These are phyloP conservation scores for Drosophila paramelanica DNA, from an alignment of 2,888 invertebrate genomes.

Conservation along the genomic window DNA sequence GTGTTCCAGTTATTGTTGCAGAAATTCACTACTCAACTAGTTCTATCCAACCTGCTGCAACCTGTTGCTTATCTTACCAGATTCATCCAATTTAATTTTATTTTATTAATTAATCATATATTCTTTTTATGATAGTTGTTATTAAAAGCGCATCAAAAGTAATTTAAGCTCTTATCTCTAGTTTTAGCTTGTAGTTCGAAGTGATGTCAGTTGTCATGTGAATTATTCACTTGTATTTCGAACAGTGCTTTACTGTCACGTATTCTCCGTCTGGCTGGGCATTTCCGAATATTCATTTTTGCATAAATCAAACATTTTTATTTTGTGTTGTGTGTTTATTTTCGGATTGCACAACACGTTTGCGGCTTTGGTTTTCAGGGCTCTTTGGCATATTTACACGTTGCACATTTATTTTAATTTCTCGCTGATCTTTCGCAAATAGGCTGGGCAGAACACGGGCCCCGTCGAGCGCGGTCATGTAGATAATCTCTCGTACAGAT, in stretches of 20 bases:
- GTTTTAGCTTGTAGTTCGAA: conserved; percentile 1
- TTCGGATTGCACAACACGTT: conserved; percentile 41
- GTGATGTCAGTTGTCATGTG: conserved; percentile 14
- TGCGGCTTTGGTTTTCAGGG: conserved; percentile 29
- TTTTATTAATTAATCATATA: background rate
- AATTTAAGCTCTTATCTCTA: background rate
- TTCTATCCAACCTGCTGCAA: background rate
- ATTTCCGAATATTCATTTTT: conserved; percentile 49
- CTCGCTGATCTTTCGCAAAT: conserved; percentile 63
- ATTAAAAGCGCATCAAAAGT: background rate
- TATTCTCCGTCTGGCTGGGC: conserved; percentile 11
- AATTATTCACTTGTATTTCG: conserved; percentile 1
- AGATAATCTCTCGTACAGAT: conserved; percentile 64
- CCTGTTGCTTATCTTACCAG: background rate
- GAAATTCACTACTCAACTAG: too few species aligned
- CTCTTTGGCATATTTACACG: conserved; percentile 71
- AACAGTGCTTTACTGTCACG: conserved; percentile 47
- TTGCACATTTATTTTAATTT: conserved; percentile 79
- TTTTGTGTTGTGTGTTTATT: conserved; percentile 22
- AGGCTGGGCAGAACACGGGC: conserved; percentile 37
- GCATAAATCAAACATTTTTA: conserved; percentile 53
- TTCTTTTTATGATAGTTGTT: background rate
- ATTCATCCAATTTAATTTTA: background rate
- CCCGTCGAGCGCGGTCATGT: conserved; percentile 31
- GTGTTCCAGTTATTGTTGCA: too few species aligned